phyloP scores from a whole-genome alignment of 2,113 vertebrate genomes.

The Acanthochromis polyacanthus region DNA sequence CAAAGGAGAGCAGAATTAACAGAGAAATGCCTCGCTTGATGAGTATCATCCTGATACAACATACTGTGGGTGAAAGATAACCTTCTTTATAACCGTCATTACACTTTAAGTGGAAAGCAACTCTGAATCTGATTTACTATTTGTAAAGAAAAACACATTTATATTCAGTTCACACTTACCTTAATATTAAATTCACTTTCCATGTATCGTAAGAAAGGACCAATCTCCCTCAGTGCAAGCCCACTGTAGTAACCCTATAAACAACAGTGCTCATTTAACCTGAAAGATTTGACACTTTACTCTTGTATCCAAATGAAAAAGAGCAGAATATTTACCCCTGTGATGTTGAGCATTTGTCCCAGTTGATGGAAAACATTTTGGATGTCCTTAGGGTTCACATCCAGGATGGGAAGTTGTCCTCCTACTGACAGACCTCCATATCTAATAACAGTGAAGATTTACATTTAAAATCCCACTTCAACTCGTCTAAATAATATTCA shows the following conservation, averaged over 20 bases:
- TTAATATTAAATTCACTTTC: constrained; percentile 97
- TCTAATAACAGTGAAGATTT: constrained; percentile 74
- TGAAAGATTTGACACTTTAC: neutral
- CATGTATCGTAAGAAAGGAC: constrained; percentile 91
- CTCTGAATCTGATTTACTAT: no score
- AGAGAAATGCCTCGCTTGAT: neutral
- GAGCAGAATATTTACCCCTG: constrained; percentile 83
- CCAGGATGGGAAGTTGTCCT: constrained; percentile 89
- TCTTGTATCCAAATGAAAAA: neutral
- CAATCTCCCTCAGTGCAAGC: constrained; percentile 85
- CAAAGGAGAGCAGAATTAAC: constrained; percentile 12
- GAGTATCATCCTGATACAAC: neutral
- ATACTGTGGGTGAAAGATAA: no score
- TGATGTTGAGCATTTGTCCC: constrained; percentile 93
- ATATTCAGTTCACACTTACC: constrained; percentile 78
- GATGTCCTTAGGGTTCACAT: constrained; percentile 86
- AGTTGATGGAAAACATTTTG: constrained; percentile 85
- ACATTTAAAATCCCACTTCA: neutral
- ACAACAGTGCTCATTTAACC: neutral
- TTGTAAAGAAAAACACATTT: no score
- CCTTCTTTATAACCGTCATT: no score
- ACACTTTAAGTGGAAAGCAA: no score
- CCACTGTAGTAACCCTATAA: constrained; percentile 77
- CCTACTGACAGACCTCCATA: constrained; percentile 97
- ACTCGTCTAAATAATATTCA: neutral